A percentile compares a stretch with the other conserved stretches of the same genome.
phyloP scores from a whole-genome alignment of 2,113 vertebrate species.

The Picathartes gymnocephalus region DNA sequence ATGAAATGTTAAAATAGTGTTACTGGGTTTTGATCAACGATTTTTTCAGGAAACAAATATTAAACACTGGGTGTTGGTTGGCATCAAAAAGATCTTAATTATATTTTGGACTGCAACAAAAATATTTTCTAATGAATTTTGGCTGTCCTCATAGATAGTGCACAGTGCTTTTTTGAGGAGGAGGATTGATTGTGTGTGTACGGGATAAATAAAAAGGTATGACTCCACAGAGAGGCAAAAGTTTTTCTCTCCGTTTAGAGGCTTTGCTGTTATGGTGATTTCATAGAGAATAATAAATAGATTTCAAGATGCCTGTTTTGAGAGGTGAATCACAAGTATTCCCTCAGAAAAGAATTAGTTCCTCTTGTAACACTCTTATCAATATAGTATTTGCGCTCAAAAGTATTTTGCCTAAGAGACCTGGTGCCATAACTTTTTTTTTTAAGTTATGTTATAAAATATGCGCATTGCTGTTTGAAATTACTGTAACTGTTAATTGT shows the following conservation, averaged over 20 bases:
- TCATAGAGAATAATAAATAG: slow-evolving; percentile 27
- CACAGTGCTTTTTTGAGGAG: not conserved
- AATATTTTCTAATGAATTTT: not conserved
- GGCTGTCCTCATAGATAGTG: not conserved
- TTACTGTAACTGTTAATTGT: not conserved
- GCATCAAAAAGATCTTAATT: not conserved
- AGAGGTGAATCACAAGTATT: slow-evolving; percentile 23
- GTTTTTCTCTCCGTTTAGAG: slow-evolving; percentile 3
- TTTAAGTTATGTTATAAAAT: not conserved
- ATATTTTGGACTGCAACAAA: not conserved
- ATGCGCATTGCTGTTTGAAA: not conserved
- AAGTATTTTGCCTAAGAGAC: not conserved
- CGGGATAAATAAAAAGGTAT: not conserved
- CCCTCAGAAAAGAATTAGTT: not conserved
- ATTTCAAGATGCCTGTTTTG: slow-evolving; percentile 10
- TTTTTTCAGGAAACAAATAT: not conserved
- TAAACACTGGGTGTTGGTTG: not conserved
- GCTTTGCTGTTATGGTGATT: not conserved
- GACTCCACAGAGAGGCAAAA: not conserved
- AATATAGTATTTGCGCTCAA: not conserved
- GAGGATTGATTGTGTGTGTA: not conserved
- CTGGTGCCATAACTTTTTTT: not conserved
- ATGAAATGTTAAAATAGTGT: not conserved
- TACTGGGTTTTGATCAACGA: not conserved
- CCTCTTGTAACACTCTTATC: not conserved